A percentile compares a stretch with the other conserved stretches of the same genome.
Conservation (phyloP, 2,113 vertebrate genomes). For the Axis porcinus region DNA sequence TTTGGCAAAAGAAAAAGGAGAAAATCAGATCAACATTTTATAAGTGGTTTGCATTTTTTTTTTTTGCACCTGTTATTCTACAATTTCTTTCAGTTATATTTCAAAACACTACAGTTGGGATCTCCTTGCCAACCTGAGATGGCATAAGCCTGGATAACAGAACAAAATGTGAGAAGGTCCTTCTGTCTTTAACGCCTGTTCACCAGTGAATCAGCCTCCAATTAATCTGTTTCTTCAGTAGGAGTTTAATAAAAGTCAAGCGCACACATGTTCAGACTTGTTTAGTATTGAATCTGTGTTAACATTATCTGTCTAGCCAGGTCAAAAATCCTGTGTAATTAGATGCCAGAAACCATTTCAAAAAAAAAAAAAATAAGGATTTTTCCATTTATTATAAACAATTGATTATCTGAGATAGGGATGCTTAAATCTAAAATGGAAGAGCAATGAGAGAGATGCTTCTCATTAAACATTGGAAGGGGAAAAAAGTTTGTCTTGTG, state of each 20-base stretch:
- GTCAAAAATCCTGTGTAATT: slow-evolving; percentile 87
- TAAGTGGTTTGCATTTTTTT: slow-evolving; percentile 79
- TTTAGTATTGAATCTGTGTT: slow-evolving; percentile 85
- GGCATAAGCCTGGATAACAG: slow-evolving; percentile 91
- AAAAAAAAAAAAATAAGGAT: slow-evolving; percentile 78
- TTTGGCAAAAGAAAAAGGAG: slow-evolving; percentile 80
- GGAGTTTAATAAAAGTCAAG: slow-evolving; percentile 93
- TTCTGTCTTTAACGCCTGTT: slow-evolving; percentile 90
- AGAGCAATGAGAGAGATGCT: slow-evolving; percentile 73
- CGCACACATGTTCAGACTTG: slow-evolving; percentile 87
- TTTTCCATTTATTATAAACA: slow-evolving; percentile 79
- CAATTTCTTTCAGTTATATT: slow-evolving; percentile 89
- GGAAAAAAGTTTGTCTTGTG: slow-evolving; percentile 77
- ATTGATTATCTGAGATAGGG: slow-evolving; percentile 79
- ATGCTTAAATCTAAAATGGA: slow-evolving; percentile 77
- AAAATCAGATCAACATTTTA: slow-evolving; percentile 82
- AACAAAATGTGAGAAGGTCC: slow-evolving; percentile 91
- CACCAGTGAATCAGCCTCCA: slow-evolving; percentile 89
- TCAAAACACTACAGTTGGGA: slow-evolving; percentile 90
- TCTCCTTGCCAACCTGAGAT: slow-evolving; percentile 92
- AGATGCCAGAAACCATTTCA: slow-evolving; percentile 81
- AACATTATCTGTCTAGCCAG: slow-evolving; percentile 85
- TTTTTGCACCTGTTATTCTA: slow-evolving; percentile 91
- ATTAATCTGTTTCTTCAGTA: slow-evolving; percentile 97
- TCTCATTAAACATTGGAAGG: slow-evolving; percentile 74